A percentile compares a stretch with the other conserved stretches of the same genome.
phyloP scores from a whole-genome alignment of 1,140 invertebrate species.

The Dendroctonus ponderosae region DNA sequence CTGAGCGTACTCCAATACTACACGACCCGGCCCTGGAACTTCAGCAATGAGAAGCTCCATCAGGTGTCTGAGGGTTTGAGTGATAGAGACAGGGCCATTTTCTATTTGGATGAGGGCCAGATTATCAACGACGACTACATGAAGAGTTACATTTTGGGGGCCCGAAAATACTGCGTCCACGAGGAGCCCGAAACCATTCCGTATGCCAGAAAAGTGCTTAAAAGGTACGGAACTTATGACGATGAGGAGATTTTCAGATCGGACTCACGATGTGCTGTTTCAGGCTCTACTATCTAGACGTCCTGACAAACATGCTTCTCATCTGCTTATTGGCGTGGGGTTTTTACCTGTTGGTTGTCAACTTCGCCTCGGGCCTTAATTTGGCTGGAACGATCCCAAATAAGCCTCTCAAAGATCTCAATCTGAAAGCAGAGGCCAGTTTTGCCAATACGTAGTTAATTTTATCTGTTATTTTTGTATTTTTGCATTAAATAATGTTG shows the following conservation, averaged over 20 bases:
- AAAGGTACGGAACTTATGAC: constrained; percentile 47
- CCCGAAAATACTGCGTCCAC: constrained; percentile 70
- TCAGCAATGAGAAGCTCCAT: constrained; percentile 69
- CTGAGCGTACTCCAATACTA: constrained; percentile 77
- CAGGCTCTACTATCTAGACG: constrained; percentile 59
- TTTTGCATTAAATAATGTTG: not conserved
- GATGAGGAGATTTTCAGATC: not conserved
- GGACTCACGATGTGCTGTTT: constrained; percentile 34
- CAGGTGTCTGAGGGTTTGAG: constrained; percentile 62
- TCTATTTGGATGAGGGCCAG: constrained; percentile 58
- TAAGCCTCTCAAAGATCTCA: too few relatives aligned
- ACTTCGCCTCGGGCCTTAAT: too few relatives aligned
- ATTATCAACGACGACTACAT: constrained; percentile 71
- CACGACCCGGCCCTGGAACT: constrained; percentile 81
- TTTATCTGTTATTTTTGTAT: not conserved
- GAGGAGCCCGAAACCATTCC: constrained; percentile 76
- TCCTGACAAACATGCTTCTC: constrained; percentile 43
- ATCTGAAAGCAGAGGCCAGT: too few relatives aligned
- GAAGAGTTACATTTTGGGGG: constrained; percentile 68
- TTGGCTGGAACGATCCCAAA: too few relatives aligned
- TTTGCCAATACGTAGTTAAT: not conserved
- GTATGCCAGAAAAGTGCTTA: constrained; percentile 60
- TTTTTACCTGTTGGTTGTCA: constrained; percentile 17
- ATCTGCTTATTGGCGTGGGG: constrained; percentile 32
- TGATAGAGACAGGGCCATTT: constrained; percentile 58